Evolutionary conservation across 2,888 invertebrate species (phyloP), one percentile per base, ranked within the genome.

Genomic region (Ecliptopera silaceata): DNA sequence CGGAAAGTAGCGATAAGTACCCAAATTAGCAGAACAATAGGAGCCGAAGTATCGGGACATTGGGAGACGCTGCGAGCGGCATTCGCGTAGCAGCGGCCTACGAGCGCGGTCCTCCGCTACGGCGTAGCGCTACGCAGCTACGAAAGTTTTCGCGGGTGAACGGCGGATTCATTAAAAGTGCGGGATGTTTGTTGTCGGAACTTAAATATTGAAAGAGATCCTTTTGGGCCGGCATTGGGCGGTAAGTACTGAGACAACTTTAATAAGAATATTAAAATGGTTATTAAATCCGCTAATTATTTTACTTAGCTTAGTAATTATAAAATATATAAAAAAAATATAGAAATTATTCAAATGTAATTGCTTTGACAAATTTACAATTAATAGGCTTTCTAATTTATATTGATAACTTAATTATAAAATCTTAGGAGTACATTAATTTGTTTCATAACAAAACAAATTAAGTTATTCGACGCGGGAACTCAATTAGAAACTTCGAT

Each of bases 41-140:
- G 26, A 5, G 6, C 22, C 4, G 6, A 6, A 22, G 22, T 18
- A 26, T 17, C 11, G 11, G 12, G 38, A 41, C 11, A 11, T 11
- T 54, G 17, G 3, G 13, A 4, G 17, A 18, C 29, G 43, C 59
- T 17, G 63, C 66, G 49, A 29, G 68, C 71, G 72, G 72, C 86
- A 86, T 75, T 86, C 78, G 77, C 68, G 74, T 69, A 71, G 72
- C 68, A 69, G 73, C 63, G 62, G 74, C 67, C 75, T 74, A 69
- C 75, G 80, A 74, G 82, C 71, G 77, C 80, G 84, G 86, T 75
- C 49, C 56, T 61, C 59, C 68, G 82, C 79, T 84, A 80, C 82
- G 77, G 63, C 76, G 41, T 41, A 79, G 77, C 73, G 69, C 51
- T 65, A 69, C 69, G 49, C 20, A 69, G 70, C 70, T 68, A 70